Percentiles rank a stretch among this genome's conserved stretches.
These are phyloP conservation scores for Eublepharis macularius DNA, from an alignment of 2,113 vertebrate species.

Conservation along the genomic window DNA sequence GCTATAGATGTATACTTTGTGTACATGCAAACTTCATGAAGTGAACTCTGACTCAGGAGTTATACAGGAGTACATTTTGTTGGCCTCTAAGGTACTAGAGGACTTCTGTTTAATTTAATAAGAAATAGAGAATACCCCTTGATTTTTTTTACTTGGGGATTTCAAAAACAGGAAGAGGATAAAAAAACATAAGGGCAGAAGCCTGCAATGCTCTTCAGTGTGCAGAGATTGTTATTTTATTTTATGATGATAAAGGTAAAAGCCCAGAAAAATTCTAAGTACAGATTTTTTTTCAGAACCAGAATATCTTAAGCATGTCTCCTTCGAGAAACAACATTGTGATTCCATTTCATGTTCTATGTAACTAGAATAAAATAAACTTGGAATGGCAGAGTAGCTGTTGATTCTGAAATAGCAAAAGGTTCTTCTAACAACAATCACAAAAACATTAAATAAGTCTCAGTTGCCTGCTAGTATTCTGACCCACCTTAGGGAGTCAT, in stretches of 20 bases:
- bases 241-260: constrained; percentile 54
- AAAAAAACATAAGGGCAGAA: accelerated
- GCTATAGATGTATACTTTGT: too few relatives aligned
- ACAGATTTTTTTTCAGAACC: constrained; percentile 54
- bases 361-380: constrained; percentile 65
- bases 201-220: neutral
- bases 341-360: constrained; percentile 57
- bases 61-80: too few relatives aligned
- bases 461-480: neutral
- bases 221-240: constrained; percentile 34
- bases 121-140: neutral
- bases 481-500: neutral
- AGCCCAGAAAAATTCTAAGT: constrained; percentile 29
- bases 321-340: constrained; percentile 37
- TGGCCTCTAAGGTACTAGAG: too few relatives aligned
- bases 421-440: neutral
- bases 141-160: neutral
- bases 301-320: constrained; percentile 47
- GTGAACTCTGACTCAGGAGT: too few relatives aligned
- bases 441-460: constrained; percentile 6
- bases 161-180: neutral
- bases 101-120: too few relatives aligned
- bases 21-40: too few relatives aligned
- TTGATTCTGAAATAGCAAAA: constrained; percentile 18
- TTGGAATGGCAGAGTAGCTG: constrained; percentile 33